Base-by-base conservation (phyloP, 2,797 vertebrate genomes). In the Clarias laeviceps region DNA sequence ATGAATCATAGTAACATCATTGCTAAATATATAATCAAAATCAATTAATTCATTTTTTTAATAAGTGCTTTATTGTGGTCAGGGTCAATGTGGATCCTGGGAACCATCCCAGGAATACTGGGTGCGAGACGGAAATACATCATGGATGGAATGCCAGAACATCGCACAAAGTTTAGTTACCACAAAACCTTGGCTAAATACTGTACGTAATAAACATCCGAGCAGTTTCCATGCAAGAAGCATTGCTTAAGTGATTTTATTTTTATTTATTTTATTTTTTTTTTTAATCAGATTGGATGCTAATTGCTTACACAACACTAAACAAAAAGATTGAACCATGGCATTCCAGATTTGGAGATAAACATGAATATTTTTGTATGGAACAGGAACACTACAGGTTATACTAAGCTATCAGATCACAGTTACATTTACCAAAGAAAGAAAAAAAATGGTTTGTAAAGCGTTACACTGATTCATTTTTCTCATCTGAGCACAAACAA, bases 281-380 rank as follows among this genome's bases (percentile, higher is more conserved):
- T 22, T 79, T 66, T 77, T 77, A 45, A 82, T 68, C 85, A 89
- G 85, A 87, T 40, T 85, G 85, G 77, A 80, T 87, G 89, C 69
- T 82, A 87, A 79, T 84, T 83, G 82, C 79, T 85, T 77, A 87
- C 84, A 89, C 77, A 88, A 88, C 82, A 87, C 72, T 83, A 74
- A 45, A 64, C 72, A 65, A 83, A 54, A 83, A 83, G 70, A 84
- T 69, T 40, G 69, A 85, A 82, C 34, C 84, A 86, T 57, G 77
- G 69, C 78, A 70, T 80, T 84, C 54, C 86, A 83, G 66, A 77
- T 70, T 64, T 69, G 69, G 34, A 54, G 50, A 81, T 83, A 64
- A 85, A 82, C 62, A 86, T 69, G 66, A 68, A 65, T 73, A 40
- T 77, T 84, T 20, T 80, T 7, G 27, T 59, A 72, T 84, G 69